These are phyloP conservation scores for Phalanger gymnotis DNA, from an alignment of 2,797 vertebrate species.

Conservation along the genomic window DNA sequence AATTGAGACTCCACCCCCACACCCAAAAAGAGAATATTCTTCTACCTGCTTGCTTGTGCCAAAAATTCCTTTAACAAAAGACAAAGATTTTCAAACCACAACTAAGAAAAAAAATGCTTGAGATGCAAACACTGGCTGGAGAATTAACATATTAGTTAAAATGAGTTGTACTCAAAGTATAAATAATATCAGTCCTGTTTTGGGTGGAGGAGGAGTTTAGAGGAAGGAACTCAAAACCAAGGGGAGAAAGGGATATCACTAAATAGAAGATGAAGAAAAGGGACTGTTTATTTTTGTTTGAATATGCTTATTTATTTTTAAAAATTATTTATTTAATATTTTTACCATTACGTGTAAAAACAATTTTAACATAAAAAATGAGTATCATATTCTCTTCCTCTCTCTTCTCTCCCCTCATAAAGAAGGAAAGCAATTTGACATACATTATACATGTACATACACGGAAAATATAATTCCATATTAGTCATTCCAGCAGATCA, in stretches of 20 bases:
- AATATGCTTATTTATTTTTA: background rate
- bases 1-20: background rate
- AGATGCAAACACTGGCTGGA: background rate
- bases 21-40: background rate
- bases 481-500: no score
- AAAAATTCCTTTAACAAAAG: background rate
- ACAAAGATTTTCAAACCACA: background rate
- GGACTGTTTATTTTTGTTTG: background rate
- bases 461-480: background rate
- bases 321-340: background rate
- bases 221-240: background rate
- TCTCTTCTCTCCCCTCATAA: background rate
- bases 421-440: background rate
- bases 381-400: background rate
- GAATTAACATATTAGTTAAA: background rate
- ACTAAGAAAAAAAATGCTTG: background rate
- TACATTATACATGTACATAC: background rate
- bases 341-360: background rate
- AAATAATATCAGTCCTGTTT: constrained; percentile 7
- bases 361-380: background rate
- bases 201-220: constrained; percentile 11
- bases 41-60: background rate
- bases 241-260: background rate
- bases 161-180: background rate
- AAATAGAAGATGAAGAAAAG: background rate